Evolutionary conservation across 92 coral and sea anemone genomes (phyloP).

Genomic region (Zoanthus gigantus): DNA sequence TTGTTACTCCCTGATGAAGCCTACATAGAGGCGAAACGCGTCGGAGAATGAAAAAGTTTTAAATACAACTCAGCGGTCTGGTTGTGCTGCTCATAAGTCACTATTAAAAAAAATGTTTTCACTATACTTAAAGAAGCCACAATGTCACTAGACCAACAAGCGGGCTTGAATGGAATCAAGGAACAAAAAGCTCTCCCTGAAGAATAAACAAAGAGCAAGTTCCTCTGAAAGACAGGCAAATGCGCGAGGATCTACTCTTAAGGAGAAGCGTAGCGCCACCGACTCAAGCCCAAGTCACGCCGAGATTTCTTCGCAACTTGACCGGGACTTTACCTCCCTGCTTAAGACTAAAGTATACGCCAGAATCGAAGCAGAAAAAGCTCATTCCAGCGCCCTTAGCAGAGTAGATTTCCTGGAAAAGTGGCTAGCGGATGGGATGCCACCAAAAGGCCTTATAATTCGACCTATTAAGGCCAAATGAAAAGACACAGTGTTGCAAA

Average conservation of each 20-base stretch:
- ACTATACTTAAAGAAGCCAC: background rate
- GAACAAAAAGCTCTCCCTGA: background rate
- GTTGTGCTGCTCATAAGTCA: too few species aligned
- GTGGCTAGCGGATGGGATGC: slow-evolving; percentile 20
- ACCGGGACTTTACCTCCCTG: slow-evolving; percentile 46
- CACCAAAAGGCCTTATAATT: slow-evolving; percentile 55
- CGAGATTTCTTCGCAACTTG: slow-evolving; percentile 43
- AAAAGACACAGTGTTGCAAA: slow-evolving; percentile 6
- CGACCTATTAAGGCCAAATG: too few species aligned
- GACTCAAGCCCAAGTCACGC: slow-evolving; percentile 35
- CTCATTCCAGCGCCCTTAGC: slow-evolving; percentile 43
- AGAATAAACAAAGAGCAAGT: slow-evolving; percentile 2
- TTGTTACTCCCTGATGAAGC: too few species aligned
- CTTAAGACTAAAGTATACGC: slow-evolving; percentile 51
- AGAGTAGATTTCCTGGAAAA: slow-evolving; percentile 44
- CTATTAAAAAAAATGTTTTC: background rate
- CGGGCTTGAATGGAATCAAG: background rate
- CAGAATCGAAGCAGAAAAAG: slow-evolving; percentile 46
- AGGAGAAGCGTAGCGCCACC: slow-evolving; percentile 33
- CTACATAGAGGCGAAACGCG: too few species aligned
- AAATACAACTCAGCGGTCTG: too few species aligned
- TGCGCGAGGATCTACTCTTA: background rate
- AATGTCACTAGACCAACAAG: slow-evolving; percentile 6
- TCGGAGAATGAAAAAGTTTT: too few species aligned
- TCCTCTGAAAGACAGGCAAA: too few species aligned